A percentile compares a stretch with the other conserved stretches of the same genome.
phyloP scores from a whole-genome alignment of 2,113 vertebrate genomes.

The Leiothrix lutea region DNA sequence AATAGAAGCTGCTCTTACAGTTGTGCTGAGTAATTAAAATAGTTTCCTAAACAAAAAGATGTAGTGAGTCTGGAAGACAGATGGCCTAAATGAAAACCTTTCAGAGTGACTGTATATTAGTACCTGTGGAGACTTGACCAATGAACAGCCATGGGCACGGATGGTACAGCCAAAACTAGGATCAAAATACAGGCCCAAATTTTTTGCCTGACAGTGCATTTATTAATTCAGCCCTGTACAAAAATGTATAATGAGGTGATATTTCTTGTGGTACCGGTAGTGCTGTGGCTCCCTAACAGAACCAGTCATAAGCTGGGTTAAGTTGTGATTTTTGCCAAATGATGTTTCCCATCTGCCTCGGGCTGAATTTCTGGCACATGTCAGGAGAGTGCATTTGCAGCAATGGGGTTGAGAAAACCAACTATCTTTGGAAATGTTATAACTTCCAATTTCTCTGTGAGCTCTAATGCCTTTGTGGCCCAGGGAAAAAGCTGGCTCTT shows the following conservation, averaged over 20 bases:
- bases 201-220: not conserved
- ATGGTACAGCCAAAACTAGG: not conserved
- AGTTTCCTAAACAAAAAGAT: not conserved
- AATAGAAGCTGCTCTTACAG: not conserved
- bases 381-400: not conserved
- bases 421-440: not conserved
- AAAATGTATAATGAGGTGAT: not conserved
- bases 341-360: not conserved
- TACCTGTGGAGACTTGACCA: not conserved
- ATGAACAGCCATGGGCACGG: not conserved
- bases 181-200: not conserved
- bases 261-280: not conserved
- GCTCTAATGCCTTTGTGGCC: not conserved
- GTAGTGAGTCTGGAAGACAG: not conserved
- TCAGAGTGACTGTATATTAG: not conserved
- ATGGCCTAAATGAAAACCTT: not conserved
- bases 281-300: not conserved
- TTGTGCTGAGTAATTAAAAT: not conserved
- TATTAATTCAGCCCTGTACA: not conserved
- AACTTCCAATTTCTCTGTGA: not conserved
- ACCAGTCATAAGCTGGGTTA: not conserved
- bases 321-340: not conserved
- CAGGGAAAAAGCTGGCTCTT: not conserved
- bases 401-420: not conserved
- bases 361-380: not conserved